Percentiles rank a stretch among this genome's conserved stretches.
These are phyloP conservation scores for Delichon dasypus DNA, from an alignment of 2,797 vertebrate genomes.

Conservation along the genomic window DNA sequence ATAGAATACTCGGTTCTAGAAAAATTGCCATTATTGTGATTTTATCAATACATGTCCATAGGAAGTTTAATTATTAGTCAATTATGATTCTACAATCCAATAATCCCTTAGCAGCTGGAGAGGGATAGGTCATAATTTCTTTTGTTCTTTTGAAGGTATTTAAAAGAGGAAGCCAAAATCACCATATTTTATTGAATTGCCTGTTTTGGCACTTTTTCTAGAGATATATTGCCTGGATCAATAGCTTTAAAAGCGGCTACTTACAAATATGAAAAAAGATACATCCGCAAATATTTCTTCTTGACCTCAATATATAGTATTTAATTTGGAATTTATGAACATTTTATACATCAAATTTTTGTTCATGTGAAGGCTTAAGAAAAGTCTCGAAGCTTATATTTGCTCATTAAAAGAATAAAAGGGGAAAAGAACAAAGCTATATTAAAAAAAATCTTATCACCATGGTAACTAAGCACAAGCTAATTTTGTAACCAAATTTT, in stretches of 20 bases:
- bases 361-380: not conserved
- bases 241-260: not conserved
- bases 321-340: not conserved
- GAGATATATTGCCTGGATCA: not conserved
- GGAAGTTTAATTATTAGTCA: not conserved
- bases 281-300: not conserved
- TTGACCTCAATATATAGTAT: not conserved
- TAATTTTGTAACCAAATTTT: not conserved
- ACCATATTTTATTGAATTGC: not conserved
- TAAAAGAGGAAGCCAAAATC: not conserved
- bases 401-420: constrained; percentile 20
- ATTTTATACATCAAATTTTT: not conserved
- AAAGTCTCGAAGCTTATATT: not conserved
- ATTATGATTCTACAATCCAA: not conserved
- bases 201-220: not conserved
- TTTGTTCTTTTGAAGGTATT: not conserved
- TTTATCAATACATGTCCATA: not conserved
- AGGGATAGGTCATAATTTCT: not conserved
- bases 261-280: not conserved
- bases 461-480: constrained; percentile 34
- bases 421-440: not conserved
- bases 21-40: not conserved
- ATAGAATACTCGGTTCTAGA: not conserved
- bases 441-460: not conserved
- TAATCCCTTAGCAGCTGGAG: not conserved